phyloP scores from a whole-genome alignment of 1,140 invertebrate species.

The Telenomus remus region DNA sequence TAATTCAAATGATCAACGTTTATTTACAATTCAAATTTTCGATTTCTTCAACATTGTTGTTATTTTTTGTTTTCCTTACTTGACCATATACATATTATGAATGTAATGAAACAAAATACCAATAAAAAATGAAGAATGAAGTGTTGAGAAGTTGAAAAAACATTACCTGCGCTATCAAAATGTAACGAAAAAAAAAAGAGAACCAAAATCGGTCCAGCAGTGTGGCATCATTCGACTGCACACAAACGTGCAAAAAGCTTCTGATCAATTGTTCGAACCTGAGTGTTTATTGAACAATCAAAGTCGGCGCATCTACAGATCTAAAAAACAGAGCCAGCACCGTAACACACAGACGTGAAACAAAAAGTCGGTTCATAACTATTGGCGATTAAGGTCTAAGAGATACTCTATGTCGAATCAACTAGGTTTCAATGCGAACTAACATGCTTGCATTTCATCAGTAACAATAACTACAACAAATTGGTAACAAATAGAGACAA shows the following conservation, averaged over 20 bases:
- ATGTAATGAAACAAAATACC: not conserved
- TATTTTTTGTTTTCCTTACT: too few species aligned
- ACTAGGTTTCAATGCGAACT: slow-evolving; percentile 59
- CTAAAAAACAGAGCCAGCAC: slow-evolving; percentile 59
- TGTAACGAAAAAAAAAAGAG: slow-evolving; percentile 32
- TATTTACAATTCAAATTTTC: too few species aligned
- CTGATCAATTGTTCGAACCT: not conserved
- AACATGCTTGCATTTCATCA: slow-evolving; percentile 61
- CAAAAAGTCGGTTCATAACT: slow-evolving; percentile 27
- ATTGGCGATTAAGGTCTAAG: slow-evolving; percentile 50
- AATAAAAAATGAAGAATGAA: not conserved
- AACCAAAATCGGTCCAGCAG: slow-evolving; percentile 23
- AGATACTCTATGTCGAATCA: slow-evolving; percentile 51
- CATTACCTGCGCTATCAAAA: slow-evolving; percentile 29
- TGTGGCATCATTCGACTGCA: slow-evolving; percentile 9
- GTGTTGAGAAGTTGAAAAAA: not conserved
- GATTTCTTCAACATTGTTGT: too few species aligned
- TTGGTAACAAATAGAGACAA: slow-evolving; percentile 48
- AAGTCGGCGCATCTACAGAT: slow-evolving; percentile 44
- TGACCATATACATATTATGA: slow-evolving; percentile 5
- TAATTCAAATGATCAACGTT: too few species aligned
- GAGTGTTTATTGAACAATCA: slow-evolving; percentile 4
- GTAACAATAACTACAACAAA: slow-evolving; percentile 51
- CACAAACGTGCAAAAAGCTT: slow-evolving; percentile 56
- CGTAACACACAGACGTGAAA: slow-evolving; percentile 49